Conservation (phyloP, 64 coral and sea anemone genomes). For the Montipora sp. region DNA sequence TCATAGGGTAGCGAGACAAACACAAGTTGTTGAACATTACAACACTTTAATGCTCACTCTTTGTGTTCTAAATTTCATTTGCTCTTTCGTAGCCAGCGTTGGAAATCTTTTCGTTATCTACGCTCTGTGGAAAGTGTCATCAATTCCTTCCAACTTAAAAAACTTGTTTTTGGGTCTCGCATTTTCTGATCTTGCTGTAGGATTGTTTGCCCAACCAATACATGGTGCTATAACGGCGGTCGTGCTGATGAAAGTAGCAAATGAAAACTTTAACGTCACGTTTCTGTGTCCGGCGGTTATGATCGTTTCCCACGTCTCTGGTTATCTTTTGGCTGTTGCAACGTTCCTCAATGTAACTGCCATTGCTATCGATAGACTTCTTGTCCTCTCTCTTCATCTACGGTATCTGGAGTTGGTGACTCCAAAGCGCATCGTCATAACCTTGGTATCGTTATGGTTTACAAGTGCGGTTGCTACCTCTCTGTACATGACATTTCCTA, state of each 20-base stretch:
- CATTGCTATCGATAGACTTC: constrained; percentile 45
- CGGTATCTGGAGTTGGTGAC: constrained; percentile 11
- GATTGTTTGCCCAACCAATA: constrained; percentile 18
- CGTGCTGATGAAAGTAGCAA: neutral
- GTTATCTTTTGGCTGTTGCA: neutral
- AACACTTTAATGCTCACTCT: neutral
- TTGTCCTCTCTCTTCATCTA: constrained; percentile 43
- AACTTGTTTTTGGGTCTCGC: neutral
- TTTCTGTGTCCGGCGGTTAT: neutral
- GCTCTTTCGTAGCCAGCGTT: neutral
- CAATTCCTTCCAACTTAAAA: neutral
- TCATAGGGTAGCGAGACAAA: neutral
- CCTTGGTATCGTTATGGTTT: constrained; percentile 2
- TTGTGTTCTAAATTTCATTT: neutral
- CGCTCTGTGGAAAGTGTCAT: neutral
- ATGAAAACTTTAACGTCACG: neutral
- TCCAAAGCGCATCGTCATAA: neutral
- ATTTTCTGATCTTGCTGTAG: constrained; percentile 41
- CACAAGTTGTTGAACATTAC: neutral
- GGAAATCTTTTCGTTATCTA: constrained; percentile 11
- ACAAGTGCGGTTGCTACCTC: neutral
- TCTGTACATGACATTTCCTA: neutral
- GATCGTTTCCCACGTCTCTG: no score
- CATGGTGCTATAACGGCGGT: neutral
- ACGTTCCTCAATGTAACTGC: constrained; percentile 22